These are phyloP conservation scores for Cremastinae sp. DNA, from an alignment of 2,888 invertebrate genomes.

Conservation along the genomic window DNA sequence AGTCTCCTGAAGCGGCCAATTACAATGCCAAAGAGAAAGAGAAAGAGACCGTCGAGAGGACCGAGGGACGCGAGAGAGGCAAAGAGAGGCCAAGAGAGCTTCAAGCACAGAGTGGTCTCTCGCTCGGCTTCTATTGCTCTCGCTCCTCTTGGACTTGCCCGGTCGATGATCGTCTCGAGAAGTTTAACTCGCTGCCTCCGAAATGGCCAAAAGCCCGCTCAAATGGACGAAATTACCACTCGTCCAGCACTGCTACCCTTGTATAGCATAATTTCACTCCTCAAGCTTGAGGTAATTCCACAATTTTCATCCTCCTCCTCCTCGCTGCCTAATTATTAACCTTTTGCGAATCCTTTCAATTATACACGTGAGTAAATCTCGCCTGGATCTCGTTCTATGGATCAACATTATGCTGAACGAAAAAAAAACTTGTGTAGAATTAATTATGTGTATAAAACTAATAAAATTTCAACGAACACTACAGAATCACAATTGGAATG, in stretches of 20 bases:
- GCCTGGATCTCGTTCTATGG: no score
- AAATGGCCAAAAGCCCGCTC: constrained; percentile 28
- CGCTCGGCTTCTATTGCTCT: constrained; percentile 21
- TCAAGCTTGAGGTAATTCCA: not conserved
- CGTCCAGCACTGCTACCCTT: constrained; percentile 1
- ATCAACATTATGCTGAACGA: no score
- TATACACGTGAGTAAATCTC: constrained; percentile 8
- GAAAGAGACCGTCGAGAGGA: constrained; percentile 20
- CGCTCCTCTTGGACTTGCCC: constrained; percentile 28
- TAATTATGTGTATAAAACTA: no score
- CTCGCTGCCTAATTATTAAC: not conserved
- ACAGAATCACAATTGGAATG: no score
- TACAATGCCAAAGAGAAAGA: constrained; percentile 51
- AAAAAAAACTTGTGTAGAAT: no score
- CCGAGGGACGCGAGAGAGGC: constrained; percentile 7
- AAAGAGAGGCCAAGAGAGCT: constrained; percentile 15
- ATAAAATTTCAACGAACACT: no score
- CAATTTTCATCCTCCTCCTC: constrained; percentile 12
- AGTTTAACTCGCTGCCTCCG: constrained; percentile 32
- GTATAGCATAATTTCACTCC: constrained; percentile 2
- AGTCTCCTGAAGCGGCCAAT: constrained; percentile 57
- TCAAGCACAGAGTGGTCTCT: constrained; percentile 29
- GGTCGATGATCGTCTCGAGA: constrained; percentile 52
- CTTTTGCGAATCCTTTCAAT: not conserved
- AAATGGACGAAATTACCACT: constrained; percentile 34